Conservation (phyloP, 2,888 invertebrate genomes). For the Cosmorhoe ocellata region DNA sequence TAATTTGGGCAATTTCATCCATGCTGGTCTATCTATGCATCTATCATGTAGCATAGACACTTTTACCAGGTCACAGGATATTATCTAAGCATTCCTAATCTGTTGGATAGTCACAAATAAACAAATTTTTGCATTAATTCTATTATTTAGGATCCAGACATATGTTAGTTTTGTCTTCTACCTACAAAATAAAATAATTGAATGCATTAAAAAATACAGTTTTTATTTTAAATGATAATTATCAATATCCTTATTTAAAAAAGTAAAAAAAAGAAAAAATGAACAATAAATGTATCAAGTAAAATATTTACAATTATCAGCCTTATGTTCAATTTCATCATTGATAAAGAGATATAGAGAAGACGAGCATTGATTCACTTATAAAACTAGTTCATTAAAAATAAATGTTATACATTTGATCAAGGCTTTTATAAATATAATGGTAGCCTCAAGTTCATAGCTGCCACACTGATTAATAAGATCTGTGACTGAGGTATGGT, state of each 20-base stretch:
- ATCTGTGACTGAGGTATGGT: no score
- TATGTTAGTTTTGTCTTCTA: no score
- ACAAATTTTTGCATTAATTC: no score
- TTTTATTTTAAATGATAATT: slow-evolving; percentile 20
- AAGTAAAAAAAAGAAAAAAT: slow-evolving; percentile 36
- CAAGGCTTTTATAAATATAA: slow-evolving; percentile 13
- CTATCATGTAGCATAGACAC: no score
- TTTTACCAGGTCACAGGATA: no score
- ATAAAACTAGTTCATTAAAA: slow-evolving; percentile 18
- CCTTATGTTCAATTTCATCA: slow-evolving; percentile 59
- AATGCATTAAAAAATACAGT: slow-evolving; percentile 20
- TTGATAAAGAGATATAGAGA: slow-evolving; percentile 30
- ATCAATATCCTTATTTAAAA: slow-evolving; percentile 18
- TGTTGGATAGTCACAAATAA: no score
- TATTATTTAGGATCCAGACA: no score
- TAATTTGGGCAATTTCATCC: no score
- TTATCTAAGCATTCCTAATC: no score
- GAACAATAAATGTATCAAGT: slow-evolving; percentile 40
- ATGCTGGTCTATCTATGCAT: no score
- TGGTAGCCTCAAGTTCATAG: slow-evolving; percentile 8
- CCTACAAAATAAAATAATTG: not conserved
- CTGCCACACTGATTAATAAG: not conserved
- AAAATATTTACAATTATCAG: slow-evolving; percentile 72
- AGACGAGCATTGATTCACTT: slow-evolving; percentile 34
- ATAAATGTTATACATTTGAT: slow-evolving; percentile 7